Evolutionary conservation across 2,113 vertebrate species (phyloP).

Genomic region (Actenoides lindsayi): DNA sequence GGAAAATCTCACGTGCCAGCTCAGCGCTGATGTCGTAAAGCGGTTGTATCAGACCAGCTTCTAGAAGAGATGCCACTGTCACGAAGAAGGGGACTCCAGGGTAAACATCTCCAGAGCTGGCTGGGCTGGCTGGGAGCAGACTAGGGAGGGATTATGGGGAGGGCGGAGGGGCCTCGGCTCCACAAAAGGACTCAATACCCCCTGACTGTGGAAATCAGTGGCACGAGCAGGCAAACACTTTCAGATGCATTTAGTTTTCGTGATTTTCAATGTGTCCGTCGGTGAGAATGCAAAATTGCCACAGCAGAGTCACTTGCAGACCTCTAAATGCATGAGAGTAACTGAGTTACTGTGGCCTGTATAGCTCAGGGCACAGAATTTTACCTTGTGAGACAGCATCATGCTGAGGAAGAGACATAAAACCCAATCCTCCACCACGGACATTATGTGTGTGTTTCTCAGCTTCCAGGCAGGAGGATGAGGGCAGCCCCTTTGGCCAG

Average conservation of each 20-base stretch:
- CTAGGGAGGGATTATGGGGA: not conserved
- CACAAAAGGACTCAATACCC: not conserved
- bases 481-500: not conserved
- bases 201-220: not conserved
- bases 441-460: not conserved
- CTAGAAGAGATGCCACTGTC: not conserved
- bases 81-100: not conserved
- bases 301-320: not conserved
- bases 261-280: accelerated
- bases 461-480: not conserved
- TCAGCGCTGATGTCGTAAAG: not conserved
- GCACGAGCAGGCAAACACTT: not conserved
- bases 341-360: not conserved
- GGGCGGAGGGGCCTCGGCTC: too few species aligned
- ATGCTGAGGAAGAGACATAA: not conserved
- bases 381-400: not conserved
- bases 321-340: not conserved
- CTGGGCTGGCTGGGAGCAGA: not conserved
- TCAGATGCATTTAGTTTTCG: not conserved
- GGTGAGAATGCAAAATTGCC: not conserved
- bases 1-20: not conserved
- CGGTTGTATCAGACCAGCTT: not conserved
- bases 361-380: not conserved
- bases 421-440: not conserved
- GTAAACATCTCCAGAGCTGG: not conserved